phyloP scores from a whole-genome alignment of 2,797 vertebrate genomes.

The Limosa lapponica region DNA sequence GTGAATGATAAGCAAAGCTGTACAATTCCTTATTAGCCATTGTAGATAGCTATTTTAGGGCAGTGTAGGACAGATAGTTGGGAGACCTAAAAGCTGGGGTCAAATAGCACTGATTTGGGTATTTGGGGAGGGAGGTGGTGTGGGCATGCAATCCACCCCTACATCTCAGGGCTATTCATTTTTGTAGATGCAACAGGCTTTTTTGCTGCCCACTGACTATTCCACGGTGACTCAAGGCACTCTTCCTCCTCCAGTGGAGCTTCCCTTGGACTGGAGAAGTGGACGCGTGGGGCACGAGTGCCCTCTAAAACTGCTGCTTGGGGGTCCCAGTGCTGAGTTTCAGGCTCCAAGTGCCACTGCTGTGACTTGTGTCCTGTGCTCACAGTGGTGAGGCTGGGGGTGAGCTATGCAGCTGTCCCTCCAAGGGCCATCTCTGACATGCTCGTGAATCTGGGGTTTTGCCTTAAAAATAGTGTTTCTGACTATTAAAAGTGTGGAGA shows the following conservation, averaged over 20 bases:
- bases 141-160: not conserved
- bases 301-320: not conserved
- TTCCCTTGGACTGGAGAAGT: not conserved
- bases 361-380: not conserved
- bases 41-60: not conserved
- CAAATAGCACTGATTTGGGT: fast-evolving
- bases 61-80: not conserved
- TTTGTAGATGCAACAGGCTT: not conserved
- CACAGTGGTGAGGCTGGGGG: not conserved
- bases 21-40: not conserved
- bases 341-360: not conserved
- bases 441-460: not conserved
- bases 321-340: not conserved
- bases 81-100: not conserved
- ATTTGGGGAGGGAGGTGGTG: not conserved
- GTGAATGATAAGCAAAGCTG: conserved; percentile 14
- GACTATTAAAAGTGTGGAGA: not conserved
- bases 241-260: not conserved
- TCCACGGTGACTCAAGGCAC: fast-evolving
- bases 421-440: not conserved
- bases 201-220: fast-evolving
- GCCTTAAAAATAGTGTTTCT: not conserved
- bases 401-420: not conserved
- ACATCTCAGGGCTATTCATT: not conserved
- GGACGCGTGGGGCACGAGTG: fast-evolving